phyloP scores from a whole-genome alignment of 2,797 vertebrate genomes.

The Leptoclinus maculatus region DNA sequence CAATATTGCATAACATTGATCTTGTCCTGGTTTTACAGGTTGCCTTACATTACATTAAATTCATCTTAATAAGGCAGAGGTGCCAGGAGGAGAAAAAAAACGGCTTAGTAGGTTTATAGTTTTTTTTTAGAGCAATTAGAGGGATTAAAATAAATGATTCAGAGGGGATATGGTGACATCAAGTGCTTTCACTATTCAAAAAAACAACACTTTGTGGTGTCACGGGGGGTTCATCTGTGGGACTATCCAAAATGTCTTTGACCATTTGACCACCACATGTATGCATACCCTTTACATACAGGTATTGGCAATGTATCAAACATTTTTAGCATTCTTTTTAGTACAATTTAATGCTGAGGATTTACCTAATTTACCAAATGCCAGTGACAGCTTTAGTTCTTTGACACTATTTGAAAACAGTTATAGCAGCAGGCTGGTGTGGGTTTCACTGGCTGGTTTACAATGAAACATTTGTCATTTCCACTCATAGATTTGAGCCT shows the following conservation, averaged over 20 bases:
- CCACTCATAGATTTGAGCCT: neutral
- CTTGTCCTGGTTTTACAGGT: too few species aligned
- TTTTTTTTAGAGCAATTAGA: slow-evolving; percentile 36
- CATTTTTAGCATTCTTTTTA: too few species aligned
- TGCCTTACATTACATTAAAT: too few species aligned
- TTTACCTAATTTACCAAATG: neutral
- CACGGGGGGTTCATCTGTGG: too few species aligned
- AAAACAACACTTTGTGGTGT: too few species aligned
- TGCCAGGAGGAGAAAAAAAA: slow-evolving; percentile 17
- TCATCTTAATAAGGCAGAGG: slow-evolving; percentile 18
- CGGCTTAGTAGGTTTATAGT: slow-evolving; percentile 10
- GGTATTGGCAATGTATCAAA: too few species aligned
- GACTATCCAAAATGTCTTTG: too few species aligned
- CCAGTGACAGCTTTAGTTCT: neutral
- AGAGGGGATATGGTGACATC: slow-evolving; percentile 14
- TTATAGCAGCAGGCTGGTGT: neutral
- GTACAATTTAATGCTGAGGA: neutral
- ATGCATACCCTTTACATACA: too few species aligned
- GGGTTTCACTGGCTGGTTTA: neutral
- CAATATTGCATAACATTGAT: too few species aligned
- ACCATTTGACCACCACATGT: too few species aligned
- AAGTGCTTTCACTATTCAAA: neutral
- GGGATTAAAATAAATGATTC: slow-evolving; percentile 30
- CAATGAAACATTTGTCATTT: neutral
- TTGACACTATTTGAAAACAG: neutral